Evolutionary conservation across 2,888 invertebrate genomes (phyloP), one percentile per base, ranked within the genome.

Genomic region (Synergus japonicus): DNA sequence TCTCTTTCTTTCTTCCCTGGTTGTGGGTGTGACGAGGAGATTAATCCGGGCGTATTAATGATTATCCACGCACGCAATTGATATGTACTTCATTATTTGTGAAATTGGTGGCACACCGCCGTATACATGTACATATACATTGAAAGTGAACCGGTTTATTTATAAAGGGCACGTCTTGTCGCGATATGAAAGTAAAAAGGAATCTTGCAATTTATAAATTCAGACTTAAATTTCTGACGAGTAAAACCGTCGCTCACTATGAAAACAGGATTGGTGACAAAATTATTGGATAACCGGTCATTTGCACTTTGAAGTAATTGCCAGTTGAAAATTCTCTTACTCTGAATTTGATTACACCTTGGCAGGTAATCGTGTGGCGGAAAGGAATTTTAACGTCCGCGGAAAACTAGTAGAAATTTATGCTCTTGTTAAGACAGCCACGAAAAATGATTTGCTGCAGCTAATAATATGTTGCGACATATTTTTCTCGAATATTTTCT

Each of bases 51-150:
- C 37, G n/a, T 54, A 73, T 73, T 73, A 73, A 73, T n/a, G 29
- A 73, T 73, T 73, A 73, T 54, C 69, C n/a, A 54, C 69, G 69
- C 69, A 69, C 46, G 46, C 12, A 69, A 69, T 69, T 49, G 69
- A 73, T 73, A 73, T 73, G 15, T 73, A 37, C 49, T 46, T 73
- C 54, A 37, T 37, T 54, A 73, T 73, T 73, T 73, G 54, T 49
- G 49, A 73, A 73, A 73, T 73, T 54, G 49, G 22, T 73, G 49
- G 22, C 22, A 54, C 29, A 49, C 15, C 67, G 18, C 10, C 58
- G 5, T 58, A 9, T 58, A 18, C n/a, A 54, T 54, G 7, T 5
- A n/a, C 15, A 54, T 58, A 4, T 58, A 4, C 10, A 10, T 18
- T 18, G 58, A 18, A 18, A 58, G 29, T 29, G 7, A 63, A 63